Percentiles rank a stretch among this genome's conserved stretches.
These are phyloP conservation scores for Cantharis rustica DNA, from an alignment of 2,888 invertebrate genomes.

Conservation along the genomic window DNA sequence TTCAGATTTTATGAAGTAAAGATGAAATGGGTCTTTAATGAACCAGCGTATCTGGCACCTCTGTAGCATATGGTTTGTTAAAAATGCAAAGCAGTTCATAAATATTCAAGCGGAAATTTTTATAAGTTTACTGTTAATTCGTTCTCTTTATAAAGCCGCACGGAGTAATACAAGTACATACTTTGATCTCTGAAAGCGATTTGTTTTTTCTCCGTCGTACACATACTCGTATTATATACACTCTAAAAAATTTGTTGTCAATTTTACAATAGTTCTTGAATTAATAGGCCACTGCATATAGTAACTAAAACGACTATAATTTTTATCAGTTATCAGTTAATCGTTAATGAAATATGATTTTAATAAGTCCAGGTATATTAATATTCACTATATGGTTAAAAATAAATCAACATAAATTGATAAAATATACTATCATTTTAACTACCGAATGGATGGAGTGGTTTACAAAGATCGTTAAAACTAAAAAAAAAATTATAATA, in stretches of 20 bases:
- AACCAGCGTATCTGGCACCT: constrained; percentile 15
- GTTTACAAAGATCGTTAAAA: too few relatives aligned
- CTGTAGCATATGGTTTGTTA: constrained; percentile 18
- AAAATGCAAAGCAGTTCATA: constrained; percentile 21
- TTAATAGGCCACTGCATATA: too few relatives aligned
- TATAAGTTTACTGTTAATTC: constrained; percentile 21
- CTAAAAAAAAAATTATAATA: too few relatives aligned
- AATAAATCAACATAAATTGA: too few relatives aligned
- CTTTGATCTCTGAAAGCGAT: constrained; percentile 13
- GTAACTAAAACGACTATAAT: too few relatives aligned
- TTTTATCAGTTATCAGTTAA: too few relatives aligned
- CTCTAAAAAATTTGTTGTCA: neutral
- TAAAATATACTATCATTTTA: too few relatives aligned
- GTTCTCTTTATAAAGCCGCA: constrained; percentile 10
- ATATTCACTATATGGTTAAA: too few relatives aligned
- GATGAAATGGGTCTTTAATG: constrained; percentile 16
- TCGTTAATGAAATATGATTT: too few relatives aligned
- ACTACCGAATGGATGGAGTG: too few relatives aligned
- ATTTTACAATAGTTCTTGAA: too few relatives aligned
- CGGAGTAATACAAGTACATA: constrained; percentile 8
- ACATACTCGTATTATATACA: neutral
- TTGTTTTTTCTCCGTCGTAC: constrained; percentile 1
- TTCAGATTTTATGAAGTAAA: constrained; percentile 5
- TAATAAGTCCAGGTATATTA: too few relatives aligned
- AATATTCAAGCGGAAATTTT: constrained; percentile 18